Evolutionary conservation across 2,113 vertebrate species (phyloP).

Genomic region (Petroica traversi): DNA sequence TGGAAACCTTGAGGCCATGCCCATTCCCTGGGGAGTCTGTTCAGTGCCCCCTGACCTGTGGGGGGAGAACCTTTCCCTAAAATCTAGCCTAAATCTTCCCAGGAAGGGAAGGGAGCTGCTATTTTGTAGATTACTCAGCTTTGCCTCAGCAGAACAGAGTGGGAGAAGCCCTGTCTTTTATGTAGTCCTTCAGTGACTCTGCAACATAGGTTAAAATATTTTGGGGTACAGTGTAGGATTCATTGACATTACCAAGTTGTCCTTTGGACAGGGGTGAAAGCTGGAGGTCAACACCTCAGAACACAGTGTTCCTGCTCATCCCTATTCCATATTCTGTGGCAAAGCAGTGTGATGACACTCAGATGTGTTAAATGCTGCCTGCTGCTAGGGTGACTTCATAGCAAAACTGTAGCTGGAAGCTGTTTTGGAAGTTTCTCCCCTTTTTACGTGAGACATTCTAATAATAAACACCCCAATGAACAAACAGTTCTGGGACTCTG

Average conservation of each 20-base stretch:
- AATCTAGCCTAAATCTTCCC: not conserved
- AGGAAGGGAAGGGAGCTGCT: not conserved
- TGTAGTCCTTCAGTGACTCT: not conserved
- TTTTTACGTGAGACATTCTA: not conserved
- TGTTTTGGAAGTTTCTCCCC: not conserved
- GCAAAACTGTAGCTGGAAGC: not conserved
- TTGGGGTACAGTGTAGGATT: not conserved
- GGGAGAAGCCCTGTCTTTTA: not conserved
- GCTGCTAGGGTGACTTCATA: not conserved
- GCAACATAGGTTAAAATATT: not conserved
- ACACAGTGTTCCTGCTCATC: rapidly evolving
- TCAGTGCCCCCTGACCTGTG: not conserved
- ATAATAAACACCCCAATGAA: not conserved
- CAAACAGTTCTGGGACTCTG: not conserved
- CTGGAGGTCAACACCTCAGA: not conserved
- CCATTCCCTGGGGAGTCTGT: not conserved
- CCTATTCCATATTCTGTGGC: not conserved
- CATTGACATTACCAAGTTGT: not conserved
- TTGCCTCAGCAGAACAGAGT: not conserved
- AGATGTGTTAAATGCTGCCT: not conserved
- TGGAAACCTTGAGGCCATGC: not conserved
- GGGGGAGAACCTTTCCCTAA: not conserved
- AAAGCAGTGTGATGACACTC: not conserved
- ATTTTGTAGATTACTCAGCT: rapidly evolving
- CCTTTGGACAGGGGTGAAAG: not conserved